Evolutionary conservation across 2,888 invertebrate species (phyloP).

Genomic region (Melanchra persicariae): DNA sequence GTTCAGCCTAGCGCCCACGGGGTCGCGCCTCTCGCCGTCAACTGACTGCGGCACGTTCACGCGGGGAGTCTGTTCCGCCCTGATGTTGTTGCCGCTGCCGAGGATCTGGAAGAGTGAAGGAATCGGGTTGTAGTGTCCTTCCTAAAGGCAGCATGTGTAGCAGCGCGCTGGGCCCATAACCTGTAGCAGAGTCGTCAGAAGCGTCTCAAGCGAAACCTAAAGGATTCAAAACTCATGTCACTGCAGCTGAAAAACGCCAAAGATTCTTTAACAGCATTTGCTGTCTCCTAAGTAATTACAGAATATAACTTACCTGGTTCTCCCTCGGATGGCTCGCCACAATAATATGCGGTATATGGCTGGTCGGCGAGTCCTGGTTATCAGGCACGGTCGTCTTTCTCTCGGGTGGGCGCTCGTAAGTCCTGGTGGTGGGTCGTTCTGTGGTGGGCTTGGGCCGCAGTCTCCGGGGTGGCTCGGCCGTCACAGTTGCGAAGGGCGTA

Average conservation of each 20-base stretch:
- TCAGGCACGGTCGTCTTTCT: constrained; percentile 81
- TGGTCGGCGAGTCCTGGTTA: constrained; percentile 84
- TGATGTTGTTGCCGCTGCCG: constrained; percentile 89
- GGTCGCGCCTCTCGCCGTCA: constrained; percentile 90
- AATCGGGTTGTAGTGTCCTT: background rate
- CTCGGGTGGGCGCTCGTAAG: constrained; percentile 83
- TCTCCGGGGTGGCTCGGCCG: constrained; percentile 70
- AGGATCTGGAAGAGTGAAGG: constrained; percentile 77
- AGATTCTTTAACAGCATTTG: too few relatives aligned
- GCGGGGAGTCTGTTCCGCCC: constrained; percentile 92
- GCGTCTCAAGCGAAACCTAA: too few relatives aligned
- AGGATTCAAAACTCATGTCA: too few relatives aligned
- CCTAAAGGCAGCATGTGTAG: background rate
- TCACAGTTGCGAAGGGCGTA: constrained; percentile 72
- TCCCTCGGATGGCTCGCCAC: constrained; percentile 94
- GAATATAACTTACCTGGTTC: constrained; percentile 91
- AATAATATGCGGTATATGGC: constrained; percentile 90
- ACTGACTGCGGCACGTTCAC: constrained; percentile 93
- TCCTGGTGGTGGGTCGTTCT: constrained; percentile 82
- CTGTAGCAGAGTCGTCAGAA: too few relatives aligned
- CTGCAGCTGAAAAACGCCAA: too few relatives aligned
- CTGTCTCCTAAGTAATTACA: background rate
- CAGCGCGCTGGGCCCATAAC: too few relatives aligned
- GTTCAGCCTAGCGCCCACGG: constrained; percentile 93
- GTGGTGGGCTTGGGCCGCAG: constrained; percentile 78